Conservation (phyloP, 1,140 invertebrate genomes). For the Panonychus citri region DNA sequence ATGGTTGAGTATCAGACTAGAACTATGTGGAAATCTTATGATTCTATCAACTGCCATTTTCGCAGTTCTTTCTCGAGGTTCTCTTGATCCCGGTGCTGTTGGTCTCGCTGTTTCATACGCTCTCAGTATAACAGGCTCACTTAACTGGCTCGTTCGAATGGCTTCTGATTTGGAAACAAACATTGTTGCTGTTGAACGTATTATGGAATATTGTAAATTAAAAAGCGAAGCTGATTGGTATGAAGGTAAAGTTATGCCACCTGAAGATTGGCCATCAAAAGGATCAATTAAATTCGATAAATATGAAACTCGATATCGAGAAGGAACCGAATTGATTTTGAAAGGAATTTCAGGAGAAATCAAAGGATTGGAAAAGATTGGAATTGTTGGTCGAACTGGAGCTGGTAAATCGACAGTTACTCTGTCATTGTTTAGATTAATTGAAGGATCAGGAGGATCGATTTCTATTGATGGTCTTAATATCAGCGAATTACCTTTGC, state of each 20-base stretch:
- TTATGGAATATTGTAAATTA: conserved; percentile 32
- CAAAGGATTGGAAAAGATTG: background rate
- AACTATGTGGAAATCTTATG: conserved; percentile 29
- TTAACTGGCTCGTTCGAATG: conserved; percentile 35
- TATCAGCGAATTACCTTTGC: conserved; percentile 62
- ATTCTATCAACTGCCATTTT: conserved; percentile 25
- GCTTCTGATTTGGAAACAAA: conserved; percentile 37
- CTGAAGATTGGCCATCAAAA: conserved; percentile 2
- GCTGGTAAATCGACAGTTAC: conserved; percentile 32
- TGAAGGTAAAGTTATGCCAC: background rate
- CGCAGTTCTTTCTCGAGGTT: background rate
- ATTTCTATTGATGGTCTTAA: conserved; percentile 79
- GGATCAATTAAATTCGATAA: conserved; percentile 5
- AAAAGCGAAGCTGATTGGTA: conserved; percentile 22
- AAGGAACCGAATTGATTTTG: background rate
- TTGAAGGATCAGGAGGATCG: conserved; percentile 33
- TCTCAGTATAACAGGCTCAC: conserved; percentile 25
- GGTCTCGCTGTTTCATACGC: conserved; percentile 32
- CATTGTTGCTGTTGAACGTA: conserved; percentile 37
- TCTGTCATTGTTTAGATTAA: conserved; percentile 29
- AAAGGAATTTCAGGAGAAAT: background rate
- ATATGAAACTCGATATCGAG: conserved; percentile 6
- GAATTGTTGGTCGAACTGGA: conserved; percentile 18
- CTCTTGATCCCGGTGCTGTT: conserved; percentile 54
- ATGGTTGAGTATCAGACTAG: conserved; percentile 27